These are phyloP conservation scores for Cataglyphis cursor DNA, from an alignment of 2,888 invertebrate genomes.

Conservation along the genomic window DNA sequence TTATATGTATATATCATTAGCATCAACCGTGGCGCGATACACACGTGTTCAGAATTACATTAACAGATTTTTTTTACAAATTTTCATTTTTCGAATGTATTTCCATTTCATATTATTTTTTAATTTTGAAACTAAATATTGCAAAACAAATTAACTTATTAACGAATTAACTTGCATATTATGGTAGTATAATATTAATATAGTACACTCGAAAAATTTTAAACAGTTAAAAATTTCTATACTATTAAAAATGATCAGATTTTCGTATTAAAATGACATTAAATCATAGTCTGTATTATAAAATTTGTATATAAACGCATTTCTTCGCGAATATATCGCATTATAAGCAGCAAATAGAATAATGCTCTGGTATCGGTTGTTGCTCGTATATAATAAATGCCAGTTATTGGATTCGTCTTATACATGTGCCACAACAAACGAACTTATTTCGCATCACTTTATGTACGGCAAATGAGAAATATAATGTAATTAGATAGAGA, in stretches of 20 bases:
- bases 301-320: not conserved
- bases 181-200: not conserved
- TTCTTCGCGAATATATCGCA: not conserved
- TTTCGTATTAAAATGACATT: not conserved
- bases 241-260: not conserved
- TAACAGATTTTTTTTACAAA: conserved; percentile 8
- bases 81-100: not conserved
- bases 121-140: not conserved
- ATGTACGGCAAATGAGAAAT: conserved; percentile 41
- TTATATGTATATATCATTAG: not conserved
- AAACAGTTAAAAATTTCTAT: not conserved
- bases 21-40: conserved; percentile 19
- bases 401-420: conserved; percentile 52
- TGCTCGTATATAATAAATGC: conserved; percentile 67
- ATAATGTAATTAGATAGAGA: conserved; percentile 37
- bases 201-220: not conserved
- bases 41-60: not conserved
- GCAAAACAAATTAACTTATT: not conserved
- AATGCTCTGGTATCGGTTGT: conserved; percentile 44
- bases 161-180: not conserved
- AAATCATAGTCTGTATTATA: not conserved
- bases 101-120: conserved; percentile 5
- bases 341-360: not conserved
- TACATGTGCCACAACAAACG: conserved; percentile 57
- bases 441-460: conserved; percentile 63